These are phyloP conservation scores for Cybosia mesomella DNA, from an alignment of 2,888 invertebrate genomes.

Conservation along the genomic window DNA sequence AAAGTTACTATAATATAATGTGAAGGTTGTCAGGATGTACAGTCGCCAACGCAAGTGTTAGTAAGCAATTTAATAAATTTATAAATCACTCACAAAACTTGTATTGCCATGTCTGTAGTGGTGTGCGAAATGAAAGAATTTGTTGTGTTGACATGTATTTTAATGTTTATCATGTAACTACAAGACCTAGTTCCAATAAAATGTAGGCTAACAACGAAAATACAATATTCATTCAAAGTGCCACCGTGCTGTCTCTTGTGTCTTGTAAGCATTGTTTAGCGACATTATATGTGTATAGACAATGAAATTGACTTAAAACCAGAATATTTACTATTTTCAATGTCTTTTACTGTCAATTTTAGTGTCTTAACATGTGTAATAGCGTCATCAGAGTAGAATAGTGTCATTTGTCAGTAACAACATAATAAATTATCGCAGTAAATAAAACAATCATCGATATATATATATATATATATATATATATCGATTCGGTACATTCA, in stretches of 20 bases:
- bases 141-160: constrained; percentile 86
- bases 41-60: constrained; percentile 53
- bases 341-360: constrained; percentile 43
- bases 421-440: constrained; percentile 28
- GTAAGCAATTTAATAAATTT: constrained; percentile 25
- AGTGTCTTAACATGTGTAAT: constrained; percentile 46
- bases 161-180: constrained; percentile 85
- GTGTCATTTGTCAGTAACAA: constrained; percentile 61
- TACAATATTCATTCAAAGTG: constrained; percentile 63
- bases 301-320: constrained; percentile 52
- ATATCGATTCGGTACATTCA: constrained; percentile 58
- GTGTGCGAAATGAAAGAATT: constrained; percentile 84
- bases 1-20: constrained; percentile 20
- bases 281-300: constrained; percentile 53
- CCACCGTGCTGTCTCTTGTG: constrained; percentile 75
- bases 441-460: constrained; percentile 41
- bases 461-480: no score
- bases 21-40: constrained; percentile 50
- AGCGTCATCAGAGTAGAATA: constrained; percentile 54
- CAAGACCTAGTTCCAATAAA: constrained; percentile 80
- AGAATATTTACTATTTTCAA: constrained; percentile 7
- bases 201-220: constrained; percentile 65
- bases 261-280: constrained; percentile 59
- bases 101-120: constrained; percentile 49
- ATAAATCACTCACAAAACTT: constrained; percentile 30